A percentile compares a stretch with the other conserved stretches of the same genome.
These are phyloP conservation scores for Ophioninae sp. DNA, from an alignment of 2,888 invertebrate species.

Conservation along the genomic window DNA sequence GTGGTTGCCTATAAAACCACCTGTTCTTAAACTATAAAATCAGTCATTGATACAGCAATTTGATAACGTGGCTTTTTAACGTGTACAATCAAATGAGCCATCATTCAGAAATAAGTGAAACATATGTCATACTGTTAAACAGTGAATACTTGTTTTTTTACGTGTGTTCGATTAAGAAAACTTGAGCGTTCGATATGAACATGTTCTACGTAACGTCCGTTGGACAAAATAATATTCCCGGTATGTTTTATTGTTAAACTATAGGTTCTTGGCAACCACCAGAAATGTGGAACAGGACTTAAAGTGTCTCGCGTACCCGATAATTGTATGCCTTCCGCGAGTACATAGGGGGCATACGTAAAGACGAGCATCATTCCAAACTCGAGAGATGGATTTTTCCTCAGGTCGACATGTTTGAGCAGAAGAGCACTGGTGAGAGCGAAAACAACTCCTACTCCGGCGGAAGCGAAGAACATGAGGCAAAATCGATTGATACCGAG, in stretches of 20 bases:
- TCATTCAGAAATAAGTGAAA: too few relatives aligned
- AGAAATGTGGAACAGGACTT: not conserved
- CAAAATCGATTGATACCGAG: slow-evolving; percentile 95
- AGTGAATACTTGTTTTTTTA: too few relatives aligned
- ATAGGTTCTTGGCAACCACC: not conserved
- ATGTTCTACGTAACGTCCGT: not conserved
- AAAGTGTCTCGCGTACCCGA: slow-evolving; percentile 85
- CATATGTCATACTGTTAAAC: too few relatives aligned
- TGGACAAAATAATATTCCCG: not conserved
- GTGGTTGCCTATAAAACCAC: too few relatives aligned
- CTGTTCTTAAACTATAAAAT: too few relatives aligned
- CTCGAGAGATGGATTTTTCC: slow-evolving; percentile 98
- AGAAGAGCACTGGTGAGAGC: slow-evolving; percentile 96
- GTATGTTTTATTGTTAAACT: not conserved
- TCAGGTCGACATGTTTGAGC: slow-evolving; percentile 96
- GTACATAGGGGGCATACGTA: slow-evolving; percentile 98
- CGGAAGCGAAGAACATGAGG: slow-evolving; percentile 99
- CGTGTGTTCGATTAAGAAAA: too few relatives aligned
- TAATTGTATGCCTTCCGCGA: slow-evolving; percentile 97
- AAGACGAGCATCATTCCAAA: slow-evolving; percentile 99
- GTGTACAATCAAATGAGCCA: too few relatives aligned
- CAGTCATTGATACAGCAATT: too few relatives aligned
- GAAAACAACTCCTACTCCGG: slow-evolving; percentile 97
- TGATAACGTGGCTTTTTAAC: too few relatives aligned
- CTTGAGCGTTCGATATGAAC: too few relatives aligned